phyloP scores from a whole-genome alignment of 2,888 invertebrate genomes.

The Clostera curtula region DNA sequence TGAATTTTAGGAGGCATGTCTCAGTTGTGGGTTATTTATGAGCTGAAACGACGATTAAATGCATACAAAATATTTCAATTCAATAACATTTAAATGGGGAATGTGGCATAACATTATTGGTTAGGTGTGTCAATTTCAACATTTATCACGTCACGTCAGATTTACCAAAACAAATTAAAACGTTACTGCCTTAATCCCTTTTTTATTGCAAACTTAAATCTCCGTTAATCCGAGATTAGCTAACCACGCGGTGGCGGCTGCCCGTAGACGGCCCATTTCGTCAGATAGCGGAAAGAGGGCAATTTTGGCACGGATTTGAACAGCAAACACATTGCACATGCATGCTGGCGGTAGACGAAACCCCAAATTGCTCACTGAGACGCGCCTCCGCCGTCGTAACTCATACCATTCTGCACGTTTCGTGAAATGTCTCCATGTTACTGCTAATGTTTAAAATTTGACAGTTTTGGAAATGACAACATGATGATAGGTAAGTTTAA shows the following conservation, averaged over 20 bases:
- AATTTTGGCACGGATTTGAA: slow-evolving; percentile 56
- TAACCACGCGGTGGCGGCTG: too few relatives aligned
- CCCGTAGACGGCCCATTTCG: slow-evolving; percentile 28
- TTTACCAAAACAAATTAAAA: slow-evolving; percentile 1
- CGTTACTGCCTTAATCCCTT: slow-evolving; percentile 3
- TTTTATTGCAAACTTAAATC: slow-evolving; percentile 10
- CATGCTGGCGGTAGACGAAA: slow-evolving; percentile 40
- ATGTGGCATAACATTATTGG: too few relatives aligned
- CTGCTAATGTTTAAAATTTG: slow-evolving; percentile 18
- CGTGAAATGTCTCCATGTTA: slow-evolving; percentile 36
- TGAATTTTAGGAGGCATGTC: too few relatives aligned
- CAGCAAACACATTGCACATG: slow-evolving; percentile 42
- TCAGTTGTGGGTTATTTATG: too few relatives aligned
- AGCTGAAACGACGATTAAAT: too few relatives aligned
- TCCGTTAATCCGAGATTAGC: slow-evolving; percentile 32
- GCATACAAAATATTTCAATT: too few relatives aligned
- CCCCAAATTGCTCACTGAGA: slow-evolving; percentile 64
- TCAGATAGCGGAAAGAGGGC: slow-evolving; percentile 49
- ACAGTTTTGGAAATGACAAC: slow-evolving; percentile 2
- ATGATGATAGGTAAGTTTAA: too few relatives aligned
- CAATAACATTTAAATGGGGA: too few relatives aligned
- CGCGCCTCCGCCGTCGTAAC: slow-evolving; percentile 47
- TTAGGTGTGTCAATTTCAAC: slow-evolving; percentile 1
- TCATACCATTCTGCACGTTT: slow-evolving; percentile 48
- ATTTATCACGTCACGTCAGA: not conserved